Evolutionary conservation across 2,888 invertebrate species (phyloP).

Genomic region (Rhagophthalmus giganteus): DNA sequence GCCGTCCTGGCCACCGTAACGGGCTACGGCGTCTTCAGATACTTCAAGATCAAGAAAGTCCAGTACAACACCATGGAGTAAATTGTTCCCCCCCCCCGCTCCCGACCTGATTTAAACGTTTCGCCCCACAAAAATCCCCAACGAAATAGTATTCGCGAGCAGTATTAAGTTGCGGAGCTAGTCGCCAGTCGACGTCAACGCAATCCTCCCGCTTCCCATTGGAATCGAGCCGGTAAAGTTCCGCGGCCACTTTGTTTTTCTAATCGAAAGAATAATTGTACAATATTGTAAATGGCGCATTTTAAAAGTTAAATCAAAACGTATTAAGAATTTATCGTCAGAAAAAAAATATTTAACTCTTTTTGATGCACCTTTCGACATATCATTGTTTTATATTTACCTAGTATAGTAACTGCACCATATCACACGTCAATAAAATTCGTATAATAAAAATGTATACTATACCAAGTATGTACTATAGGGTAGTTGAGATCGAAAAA

Average conservation of each 20-base stretch:
- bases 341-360: too few relatives aligned
- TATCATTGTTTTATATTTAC: not conserved
- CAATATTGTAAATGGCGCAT: not conserved
- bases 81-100: slow-evolving; percentile 30
- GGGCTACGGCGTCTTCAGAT: slow-evolving; percentile 83
- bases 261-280: not conserved
- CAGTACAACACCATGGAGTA: slow-evolving; percentile 92
- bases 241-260: not conserved
- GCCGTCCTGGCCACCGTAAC: slow-evolving; percentile 79
- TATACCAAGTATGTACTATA: not conserved
- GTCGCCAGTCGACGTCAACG: too few relatives aligned
- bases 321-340: too few relatives aligned
- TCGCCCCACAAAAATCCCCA: not conserved
- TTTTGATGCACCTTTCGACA: not conserved
- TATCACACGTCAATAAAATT: not conserved
- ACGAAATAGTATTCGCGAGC: not conserved
- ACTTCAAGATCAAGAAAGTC: slow-evolving; percentile 86
- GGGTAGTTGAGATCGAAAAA: not conserved
- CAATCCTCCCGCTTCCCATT: too few relatives aligned
- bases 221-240: too few relatives aligned
- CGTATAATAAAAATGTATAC: too few relatives aligned
- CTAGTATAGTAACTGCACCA: not conserved
- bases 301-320: too few relatives aligned
- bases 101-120: not conserved
- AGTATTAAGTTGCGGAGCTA: too few relatives aligned